Evolutionary conservation across 92 coral and sea anemone genomes (phyloP).

Genomic region (Desmophyllum pertusum): DNA sequence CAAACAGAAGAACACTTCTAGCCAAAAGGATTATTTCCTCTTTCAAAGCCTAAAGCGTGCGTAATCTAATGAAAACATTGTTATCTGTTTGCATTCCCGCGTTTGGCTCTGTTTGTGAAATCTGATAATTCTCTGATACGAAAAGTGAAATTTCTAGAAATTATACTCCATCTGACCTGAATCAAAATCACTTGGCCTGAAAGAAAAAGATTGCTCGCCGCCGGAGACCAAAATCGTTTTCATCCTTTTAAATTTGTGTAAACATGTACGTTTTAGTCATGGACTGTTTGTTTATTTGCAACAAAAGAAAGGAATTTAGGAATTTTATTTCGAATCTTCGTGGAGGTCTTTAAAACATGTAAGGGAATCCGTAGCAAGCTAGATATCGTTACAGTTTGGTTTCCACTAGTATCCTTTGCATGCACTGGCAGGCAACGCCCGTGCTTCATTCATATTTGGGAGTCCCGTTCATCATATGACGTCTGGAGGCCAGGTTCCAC

Average conservation of each 20-base stretch:
- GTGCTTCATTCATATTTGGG: not conserved
- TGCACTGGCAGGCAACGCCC: not conserved
- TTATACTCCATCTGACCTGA: not conserved
- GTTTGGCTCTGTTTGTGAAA: slow-evolving; percentile 3
- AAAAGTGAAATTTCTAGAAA: not conserved
- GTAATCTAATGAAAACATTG: slow-evolving; percentile 33
- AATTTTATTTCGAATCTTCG: slow-evolving; percentile 21
- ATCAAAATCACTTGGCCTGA: too few species aligned
- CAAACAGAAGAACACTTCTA: not conserved
- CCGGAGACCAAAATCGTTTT: not conserved
- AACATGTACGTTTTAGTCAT: not conserved
- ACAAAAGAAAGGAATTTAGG: slow-evolving; percentile 2
- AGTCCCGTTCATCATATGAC: not conserved
- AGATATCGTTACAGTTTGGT: not conserved
- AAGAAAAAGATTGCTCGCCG: too few species aligned
- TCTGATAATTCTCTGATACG: slow-evolving; percentile 11
- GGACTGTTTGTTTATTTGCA: not conserved
- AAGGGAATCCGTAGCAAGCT: not conserved
- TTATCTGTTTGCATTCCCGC: slow-evolving; percentile 16
- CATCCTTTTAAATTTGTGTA: not conserved
- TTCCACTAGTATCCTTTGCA: not conserved
- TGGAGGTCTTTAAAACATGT: slow-evolving; percentile 10
- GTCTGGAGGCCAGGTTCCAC: not conserved
- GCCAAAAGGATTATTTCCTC: not conserved
- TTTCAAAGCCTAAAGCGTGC: not conserved